Evolutionary conservation across 2,888 invertebrate genomes (phyloP).

Genomic region (Cataglyphis rosenhaueri): DNA sequence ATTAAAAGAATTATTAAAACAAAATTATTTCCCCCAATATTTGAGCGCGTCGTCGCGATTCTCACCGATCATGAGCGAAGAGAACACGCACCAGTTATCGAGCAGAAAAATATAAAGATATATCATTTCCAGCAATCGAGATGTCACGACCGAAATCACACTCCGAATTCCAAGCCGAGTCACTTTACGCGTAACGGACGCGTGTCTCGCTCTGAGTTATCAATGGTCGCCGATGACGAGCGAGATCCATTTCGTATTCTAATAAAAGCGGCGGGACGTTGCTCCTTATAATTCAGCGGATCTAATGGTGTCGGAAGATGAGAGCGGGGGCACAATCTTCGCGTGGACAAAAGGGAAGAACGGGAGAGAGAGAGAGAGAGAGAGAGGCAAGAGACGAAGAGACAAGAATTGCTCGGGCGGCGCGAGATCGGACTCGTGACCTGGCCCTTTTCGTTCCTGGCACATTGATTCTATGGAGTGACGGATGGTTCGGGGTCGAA

Average conservation of each 20-base stretch:
- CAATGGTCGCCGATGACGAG: slow-evolving; percentile 37
- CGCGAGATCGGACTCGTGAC: slow-evolving; percentile 74
- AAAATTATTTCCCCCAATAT: slow-evolving; percentile 18
- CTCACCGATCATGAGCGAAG: background rate
- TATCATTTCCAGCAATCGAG: slow-evolving; percentile 20
- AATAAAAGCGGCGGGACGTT: slow-evolving; percentile 63
- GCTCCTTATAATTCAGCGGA: slow-evolving; percentile 57
- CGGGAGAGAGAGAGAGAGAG: slow-evolving; percentile 1
- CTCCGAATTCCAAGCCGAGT: background rate
- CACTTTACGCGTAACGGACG: slow-evolving; percentile 13
- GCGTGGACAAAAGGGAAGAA: slow-evolving; percentile 62
- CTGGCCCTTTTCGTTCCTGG: slow-evolving; percentile 74
- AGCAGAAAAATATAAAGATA: background rate
- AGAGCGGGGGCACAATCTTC: slow-evolving; percentile 43
- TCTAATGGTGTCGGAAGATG: slow-evolving; percentile 64
- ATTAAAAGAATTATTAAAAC: background rate
- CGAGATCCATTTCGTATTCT: slow-evolving; percentile 53
- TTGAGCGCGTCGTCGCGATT: background rate
- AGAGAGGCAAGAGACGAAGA: slow-evolving; percentile 30
- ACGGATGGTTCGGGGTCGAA: slow-evolving; percentile 77
- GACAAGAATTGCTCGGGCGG: slow-evolving; percentile 53
- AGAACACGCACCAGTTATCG: background rate
- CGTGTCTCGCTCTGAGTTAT: slow-evolving; percentile 25
- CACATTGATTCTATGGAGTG: slow-evolving; percentile 78
- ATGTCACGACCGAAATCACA: slow-evolving; percentile 17